phyloP scores from a whole-genome alignment of 2,797 vertebrate species.

The Miichthys miiuy region DNA sequence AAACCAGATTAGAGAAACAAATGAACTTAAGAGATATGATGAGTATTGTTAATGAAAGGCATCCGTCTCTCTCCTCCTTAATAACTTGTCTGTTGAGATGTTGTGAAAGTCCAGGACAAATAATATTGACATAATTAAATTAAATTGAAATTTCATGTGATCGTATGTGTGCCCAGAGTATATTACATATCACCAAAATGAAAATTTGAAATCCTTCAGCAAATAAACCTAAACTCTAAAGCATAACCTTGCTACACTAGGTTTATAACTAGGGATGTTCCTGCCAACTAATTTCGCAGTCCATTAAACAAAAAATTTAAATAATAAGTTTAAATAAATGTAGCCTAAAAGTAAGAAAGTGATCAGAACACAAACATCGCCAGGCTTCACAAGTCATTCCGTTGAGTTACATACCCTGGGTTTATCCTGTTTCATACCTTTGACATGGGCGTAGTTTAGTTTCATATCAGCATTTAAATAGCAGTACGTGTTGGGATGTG shows the following conservation, averaged over 20 bases:
- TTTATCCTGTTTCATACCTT: too few species aligned
- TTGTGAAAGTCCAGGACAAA: conserved; percentile 17
- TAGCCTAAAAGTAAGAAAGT: too few species aligned
- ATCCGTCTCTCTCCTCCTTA: conserved; percentile 21
- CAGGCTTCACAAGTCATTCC: too few species aligned
- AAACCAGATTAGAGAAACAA: conserved; percentile 67
- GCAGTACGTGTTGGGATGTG: too few species aligned
- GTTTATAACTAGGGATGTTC: not conserved
- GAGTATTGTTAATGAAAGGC: conserved; percentile 40
- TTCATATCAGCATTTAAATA: too few species aligned
- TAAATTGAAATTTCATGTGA: not conserved
- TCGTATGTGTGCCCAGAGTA: not conserved
- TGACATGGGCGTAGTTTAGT: too few species aligned
- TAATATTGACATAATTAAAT: conserved; percentile 29
- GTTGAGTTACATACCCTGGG: too few species aligned
- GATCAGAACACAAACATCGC: too few species aligned
- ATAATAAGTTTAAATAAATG: too few species aligned
- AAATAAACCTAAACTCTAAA: not conserved
- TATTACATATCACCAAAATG: not conserved
- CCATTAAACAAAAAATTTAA: not conserved
- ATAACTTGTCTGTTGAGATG: conserved; percentile 22
- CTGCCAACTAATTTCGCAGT: too few species aligned
- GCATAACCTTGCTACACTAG: not conserved
- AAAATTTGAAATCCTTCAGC: not conserved
- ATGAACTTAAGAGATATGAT: conserved; percentile 55